Evolutionary conservation across 2,113 vertebrate genomes (phyloP), one percentile per base, ranked within the genome.

Genomic region (Corydoras maculifer): DNA sequence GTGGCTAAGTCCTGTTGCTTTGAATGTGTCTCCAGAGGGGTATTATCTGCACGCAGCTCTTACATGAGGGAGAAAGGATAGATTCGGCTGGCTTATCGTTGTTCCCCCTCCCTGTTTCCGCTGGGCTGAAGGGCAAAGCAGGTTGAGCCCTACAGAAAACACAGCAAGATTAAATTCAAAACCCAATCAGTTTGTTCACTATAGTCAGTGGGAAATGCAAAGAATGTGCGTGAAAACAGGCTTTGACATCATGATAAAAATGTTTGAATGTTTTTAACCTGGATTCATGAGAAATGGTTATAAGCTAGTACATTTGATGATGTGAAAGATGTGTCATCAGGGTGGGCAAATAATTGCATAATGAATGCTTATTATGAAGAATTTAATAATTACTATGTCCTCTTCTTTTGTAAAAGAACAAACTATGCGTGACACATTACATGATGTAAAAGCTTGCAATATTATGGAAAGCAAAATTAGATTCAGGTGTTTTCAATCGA

Each of bases 81-180:
- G 78, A 79, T 80, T 83, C 79, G 32, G 9, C 25, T 12, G 57
- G 74, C 76, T 82, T 82, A 81, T 83, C 73, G 78, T 54, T 65
- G 29, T 80, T 82, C 63, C 75, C 35, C 68, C 75, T 79, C 64
- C 70, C 63, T 54, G 49, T 73, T 75, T 73, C 81, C n/a, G 4
- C 64, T 58, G 77, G 72, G 59, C 78, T 73, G 76, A 72, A 49
- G 31, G 81, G 35, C 74, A 66, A 63, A 50, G 58, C 62, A 61
- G 50, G 31, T 67, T 68, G 48, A 59, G 78, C 69, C 75, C 58
- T 75, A 54, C 66, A 77, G 75, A 77, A 76, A 77, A 75, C 65
- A 30, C 55, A 35, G 62, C 70, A 75, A 58, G 63, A 80, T 80
- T 65, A 63, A 64, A 79, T 58, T 12, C 61, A 62, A 78, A 70